Base-by-base conservation (phyloP, 2,113 vertebrate species). In the Muntiacus muntjak region DNA sequence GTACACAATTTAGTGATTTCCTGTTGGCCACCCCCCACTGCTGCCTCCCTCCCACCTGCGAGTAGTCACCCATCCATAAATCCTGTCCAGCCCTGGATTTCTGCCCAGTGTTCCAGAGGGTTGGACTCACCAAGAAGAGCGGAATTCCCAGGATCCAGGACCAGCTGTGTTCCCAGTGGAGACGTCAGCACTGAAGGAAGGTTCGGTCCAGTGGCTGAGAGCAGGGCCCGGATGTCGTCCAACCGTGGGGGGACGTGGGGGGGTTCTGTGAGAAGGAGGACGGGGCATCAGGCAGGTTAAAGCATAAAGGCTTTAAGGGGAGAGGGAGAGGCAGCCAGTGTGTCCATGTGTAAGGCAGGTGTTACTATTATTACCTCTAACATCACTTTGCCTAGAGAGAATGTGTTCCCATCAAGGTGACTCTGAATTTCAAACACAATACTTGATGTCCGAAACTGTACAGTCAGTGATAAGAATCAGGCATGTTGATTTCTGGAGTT, bases 81-180 rank as follows among this genome's bases (percentile, higher is more conserved):
- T 98, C 97, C 97, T 96, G 92, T 97, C 97, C 96, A 88, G 97
- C 45, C 43, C 95, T 98, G 97, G 98, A 98, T 47, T 97, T 91
- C 57, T 97, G 97, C 98, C 98, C 60, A 97, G 43, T 58, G 95
- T 94, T 58, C 94, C 97, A 95, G 94, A 97, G 52, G 43, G 43
- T 7, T 97, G 82, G 91, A 98, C 99, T 98, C 98, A 99, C 99
- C 99, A 94, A 99, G 98, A 62, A 99, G 83, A 91, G 97, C 98
- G 1, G 99, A 98, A 94, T 98, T 98, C 81, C 99, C 99, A 91
- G 98, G 98, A 96, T 97, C 98, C 84, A 99, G 40, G 7, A 98
- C 96, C 95, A 99, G 96, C 97, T 98, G 99, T 98, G 98, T 98
- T 98, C 99, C 99, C 83, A 97, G 97, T 97, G 98, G 98, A 98